These are phyloP conservation scores for Potorous gilbertii DNA, from an alignment of 2,797 vertebrate genomes.

Conservation along the genomic window DNA sequence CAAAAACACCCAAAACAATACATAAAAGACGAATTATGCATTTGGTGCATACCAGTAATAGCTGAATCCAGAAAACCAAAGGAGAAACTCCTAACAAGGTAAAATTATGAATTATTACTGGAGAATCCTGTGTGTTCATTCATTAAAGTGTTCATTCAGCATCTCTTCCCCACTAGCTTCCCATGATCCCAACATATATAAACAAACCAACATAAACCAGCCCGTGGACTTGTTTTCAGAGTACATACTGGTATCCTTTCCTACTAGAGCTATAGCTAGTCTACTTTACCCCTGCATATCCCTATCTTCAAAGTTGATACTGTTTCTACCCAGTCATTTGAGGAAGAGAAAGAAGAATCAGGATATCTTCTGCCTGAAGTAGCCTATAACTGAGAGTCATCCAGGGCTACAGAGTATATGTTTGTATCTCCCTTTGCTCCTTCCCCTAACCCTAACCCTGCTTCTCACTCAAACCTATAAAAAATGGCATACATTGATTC, in stretches of 20 bases:
- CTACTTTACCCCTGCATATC: neutral
- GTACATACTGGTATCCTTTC: neutral
- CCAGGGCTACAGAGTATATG: neutral
- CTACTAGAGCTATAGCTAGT: neutral
- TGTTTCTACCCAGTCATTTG: neutral
- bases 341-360: neutral
- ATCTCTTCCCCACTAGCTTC: neutral
- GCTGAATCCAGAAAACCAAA: neutral
- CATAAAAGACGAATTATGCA: neutral
- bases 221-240: neutral
- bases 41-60: neutral
- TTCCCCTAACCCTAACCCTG: neutral
- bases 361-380: neutral
- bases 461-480: neutral
- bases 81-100: neutral
- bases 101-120: neutral
- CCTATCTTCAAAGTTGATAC: neutral
- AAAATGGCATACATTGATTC: neutral
- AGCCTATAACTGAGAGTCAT: neutral
- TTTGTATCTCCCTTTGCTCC: neutral
- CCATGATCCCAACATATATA: neutral
- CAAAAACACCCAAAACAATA: neutral
- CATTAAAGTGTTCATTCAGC: neutral
- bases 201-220: neutral
- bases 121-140: neutral